Base-by-base conservation (phyloP, 2,797 vertebrate species). In the Sciaenops ocellatus region DNA sequence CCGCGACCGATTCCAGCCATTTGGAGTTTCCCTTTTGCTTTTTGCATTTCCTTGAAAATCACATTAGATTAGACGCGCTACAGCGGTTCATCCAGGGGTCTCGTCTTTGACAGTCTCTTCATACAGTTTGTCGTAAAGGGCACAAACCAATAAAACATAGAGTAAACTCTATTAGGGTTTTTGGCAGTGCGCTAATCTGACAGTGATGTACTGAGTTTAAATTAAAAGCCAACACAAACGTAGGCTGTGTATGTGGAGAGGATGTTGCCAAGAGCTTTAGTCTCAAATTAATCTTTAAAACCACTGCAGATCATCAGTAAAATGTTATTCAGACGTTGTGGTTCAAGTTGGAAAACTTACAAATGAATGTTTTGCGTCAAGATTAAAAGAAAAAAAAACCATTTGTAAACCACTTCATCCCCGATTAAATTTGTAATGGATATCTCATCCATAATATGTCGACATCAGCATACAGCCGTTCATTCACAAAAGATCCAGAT, bases 11-110 rank as follows among this genome's bases (percentile, higher is more conserved):
- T 86, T 76, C 34, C 67, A 78, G 79, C 80, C 87, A 86, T 86
- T 89, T 88, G 82, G 83, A 84, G 78, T 85, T 85, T 62, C 72
- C 80, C 74, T 20, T 46, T 74, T 69, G 22, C 69, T 71, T 75
- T 74, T 41, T 69, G 71, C 75, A 41, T 89, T 82, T 91, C 82
- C 66, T 71, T 60, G 72, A 72, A 85, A 73, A 76, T 89, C 77
- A 55, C 79, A 82, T 88, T 69, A 72, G 77, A 85, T 85, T 64
- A 83, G 78, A 76, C 61, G 86, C 70, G 46, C 78, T 69, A 1
- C 84, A 48, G 69, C 34, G 77, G 90, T 84, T 93, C 87, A 89
- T 87, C 62, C 78, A 78, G 69, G 65, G 85, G 87, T 82, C 81
- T 88, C 42, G 52, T 79, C 56, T 70, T 4, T 82, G 80, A 89